These are phyloP conservation scores for Allacma fusca DNA, from an alignment of 2,888 invertebrate species.

Conservation along the genomic window DNA sequence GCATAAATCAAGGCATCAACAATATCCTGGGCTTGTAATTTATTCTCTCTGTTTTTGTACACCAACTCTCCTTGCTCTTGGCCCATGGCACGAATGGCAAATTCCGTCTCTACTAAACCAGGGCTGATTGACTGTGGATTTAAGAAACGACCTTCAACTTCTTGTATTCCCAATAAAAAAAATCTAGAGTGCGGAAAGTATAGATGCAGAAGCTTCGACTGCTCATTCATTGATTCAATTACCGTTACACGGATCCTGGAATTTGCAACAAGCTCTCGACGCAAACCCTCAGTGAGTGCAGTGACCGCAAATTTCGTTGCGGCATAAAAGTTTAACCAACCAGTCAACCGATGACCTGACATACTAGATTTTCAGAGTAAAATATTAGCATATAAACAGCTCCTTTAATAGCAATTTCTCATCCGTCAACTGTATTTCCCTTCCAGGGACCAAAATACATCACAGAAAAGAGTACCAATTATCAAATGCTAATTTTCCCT, in stretches of 20 bases:
- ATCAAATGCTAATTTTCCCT: too few relatives aligned
- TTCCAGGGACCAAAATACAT: too few relatives aligned
- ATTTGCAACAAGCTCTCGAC: slow-evolving; percentile 67
- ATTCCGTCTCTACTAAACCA: slow-evolving; percentile 58
- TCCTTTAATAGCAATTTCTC: too few relatives aligned
- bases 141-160: too few relatives aligned
- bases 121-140: slow-evolving; percentile 58
- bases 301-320: slow-evolving; percentile 70
- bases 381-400: too few relatives aligned
- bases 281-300: slow-evolving; percentile 67
- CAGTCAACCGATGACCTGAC: slow-evolving; percentile 63
- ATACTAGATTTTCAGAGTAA: too few relatives aligned
- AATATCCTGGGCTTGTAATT: slow-evolving; percentile 69
- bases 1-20: slow-evolving; percentile 72
- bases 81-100: slow-evolving; percentile 48
- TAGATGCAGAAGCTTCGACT: too few relatives aligned
- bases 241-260: slow-evolving; percentile 65
- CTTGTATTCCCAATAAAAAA: too few relatives aligned
- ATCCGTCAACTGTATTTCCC: too few relatives aligned
- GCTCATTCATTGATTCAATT: too few relatives aligned
- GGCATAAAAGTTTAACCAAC: slow-evolving; percentile 65
- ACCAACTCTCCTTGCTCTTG: slow-evolving; percentile 62
- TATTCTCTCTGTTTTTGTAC: slow-evolving; percentile 64
- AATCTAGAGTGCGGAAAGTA: too few relatives aligned
- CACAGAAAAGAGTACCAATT: too few relatives aligned